Evolutionary conservation across 2,797 vertebrate species (phyloP).

Genomic region (Graptemys geographica): DNA sequence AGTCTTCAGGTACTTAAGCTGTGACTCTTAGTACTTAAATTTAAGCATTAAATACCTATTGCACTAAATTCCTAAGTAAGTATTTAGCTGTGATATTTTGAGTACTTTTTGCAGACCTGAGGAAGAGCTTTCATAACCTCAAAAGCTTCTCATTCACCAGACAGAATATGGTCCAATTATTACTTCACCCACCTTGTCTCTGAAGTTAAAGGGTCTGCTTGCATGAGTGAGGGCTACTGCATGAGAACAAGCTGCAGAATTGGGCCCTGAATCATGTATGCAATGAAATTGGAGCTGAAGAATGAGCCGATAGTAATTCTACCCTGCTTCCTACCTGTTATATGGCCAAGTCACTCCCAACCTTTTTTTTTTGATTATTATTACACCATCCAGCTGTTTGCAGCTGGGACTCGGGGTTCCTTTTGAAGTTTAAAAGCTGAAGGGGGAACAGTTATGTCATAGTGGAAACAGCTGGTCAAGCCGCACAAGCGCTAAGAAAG

Average conservation of each 20-base stretch:
- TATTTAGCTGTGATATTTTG: neutral
- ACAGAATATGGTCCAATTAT: neutral
- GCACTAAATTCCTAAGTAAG: neutral
- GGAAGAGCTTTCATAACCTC: neutral
- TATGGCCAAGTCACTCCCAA: neutral
- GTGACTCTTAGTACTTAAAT: neutral
- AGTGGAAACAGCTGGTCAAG: constrained; percentile 41
- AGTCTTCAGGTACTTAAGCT: neutral
- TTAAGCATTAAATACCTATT: neutral
- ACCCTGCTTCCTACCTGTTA: neutral
- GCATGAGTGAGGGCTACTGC: constrained; percentile 44
- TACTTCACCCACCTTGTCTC: neutral
- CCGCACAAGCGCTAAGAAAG: neutral
- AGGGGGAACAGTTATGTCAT: constrained; percentile 58
- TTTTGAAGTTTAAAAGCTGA: constrained; percentile 75
- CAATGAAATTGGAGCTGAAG: neutral
- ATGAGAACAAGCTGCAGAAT: constrained; percentile 20
- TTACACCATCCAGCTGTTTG: constrained; percentile 62
- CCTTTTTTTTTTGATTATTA: constrained; percentile 40
- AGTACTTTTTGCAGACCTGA: neutral
- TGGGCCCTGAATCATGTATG: constrained; percentile 1
- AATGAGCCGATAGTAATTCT: neutral
- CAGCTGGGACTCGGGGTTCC: constrained; percentile 66
- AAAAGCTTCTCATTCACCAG: neutral
- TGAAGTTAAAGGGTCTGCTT: constrained; percentile 53